Conservation (phyloP, 1,140 invertebrate species). For the Drosophila ercepeae region DNA sequence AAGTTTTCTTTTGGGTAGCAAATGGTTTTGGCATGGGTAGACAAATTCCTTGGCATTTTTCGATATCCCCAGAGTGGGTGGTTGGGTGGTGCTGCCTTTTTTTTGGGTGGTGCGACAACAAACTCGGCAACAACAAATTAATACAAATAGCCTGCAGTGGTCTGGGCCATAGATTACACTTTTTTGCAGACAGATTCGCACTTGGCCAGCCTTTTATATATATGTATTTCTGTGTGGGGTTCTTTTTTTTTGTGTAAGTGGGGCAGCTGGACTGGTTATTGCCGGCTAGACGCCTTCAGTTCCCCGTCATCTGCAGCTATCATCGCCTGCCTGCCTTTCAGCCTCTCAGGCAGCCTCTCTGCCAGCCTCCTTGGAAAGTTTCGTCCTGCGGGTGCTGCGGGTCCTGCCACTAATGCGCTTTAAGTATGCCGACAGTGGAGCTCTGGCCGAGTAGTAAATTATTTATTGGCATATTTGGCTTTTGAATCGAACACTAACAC, state of each 20-base stretch:
- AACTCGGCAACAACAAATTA: slow-evolving; percentile 63
- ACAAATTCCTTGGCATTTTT: slow-evolving; percentile 21
- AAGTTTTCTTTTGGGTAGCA: slow-evolving; percentile 1
- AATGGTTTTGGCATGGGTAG: background rate
- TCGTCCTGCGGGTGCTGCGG: background rate
- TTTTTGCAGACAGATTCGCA: slow-evolving; percentile 69
- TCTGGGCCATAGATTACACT: slow-evolving; percentile 76
- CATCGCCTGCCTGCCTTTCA: background rate
- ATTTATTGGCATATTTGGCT: slow-evolving; percentile 78
- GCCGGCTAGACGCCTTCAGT: slow-evolving; percentile 1
- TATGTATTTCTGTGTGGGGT: background rate
- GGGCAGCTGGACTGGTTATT: slow-evolving; percentile 1
- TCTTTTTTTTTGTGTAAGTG: background rate
- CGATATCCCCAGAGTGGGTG: background rate
- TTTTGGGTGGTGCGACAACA: slow-evolving; percentile 3
- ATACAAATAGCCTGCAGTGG: slow-evolving; percentile 77
- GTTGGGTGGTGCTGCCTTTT: too few relatives aligned
- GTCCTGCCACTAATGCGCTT: slow-evolving; percentile 55
- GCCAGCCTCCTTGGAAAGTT: background rate
- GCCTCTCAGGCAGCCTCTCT: background rate
- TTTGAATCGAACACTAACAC: slow-evolving; percentile 52
- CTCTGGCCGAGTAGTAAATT: slow-evolving; percentile 52
- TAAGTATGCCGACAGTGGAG: slow-evolving; percentile 43
- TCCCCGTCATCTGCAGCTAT: slow-evolving; percentile 26
- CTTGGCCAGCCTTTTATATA: slow-evolving; percentile 26